Evolutionary conservation across 2,797 vertebrate genomes (phyloP).

Genomic region (Spinus olivaceus): DNA sequence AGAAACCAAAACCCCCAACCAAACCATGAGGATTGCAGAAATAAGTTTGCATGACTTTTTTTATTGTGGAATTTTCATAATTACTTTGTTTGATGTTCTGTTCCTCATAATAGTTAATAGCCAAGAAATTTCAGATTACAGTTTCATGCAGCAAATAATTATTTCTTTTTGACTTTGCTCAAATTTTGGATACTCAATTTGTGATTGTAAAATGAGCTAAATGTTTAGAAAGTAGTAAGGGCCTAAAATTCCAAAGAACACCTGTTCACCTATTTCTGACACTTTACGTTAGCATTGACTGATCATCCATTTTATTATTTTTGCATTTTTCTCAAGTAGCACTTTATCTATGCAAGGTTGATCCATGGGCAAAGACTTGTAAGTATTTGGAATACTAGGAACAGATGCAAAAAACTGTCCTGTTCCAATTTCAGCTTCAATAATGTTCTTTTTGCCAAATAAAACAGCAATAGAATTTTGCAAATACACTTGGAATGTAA

Average conservation of each 20-base stretch:
- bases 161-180: not conserved
- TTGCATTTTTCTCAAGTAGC: not conserved
- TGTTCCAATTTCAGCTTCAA: not conserved
- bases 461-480: not conserved
- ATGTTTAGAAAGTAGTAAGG: not conserved
- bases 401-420: fast-evolving
- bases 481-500: not conserved
- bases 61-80: not conserved
- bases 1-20: not conserved
- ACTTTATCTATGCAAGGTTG: not conserved
- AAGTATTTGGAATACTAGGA: not conserved
- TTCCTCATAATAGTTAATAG: not conserved
- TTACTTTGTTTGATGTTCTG: not conserved
- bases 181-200: not conserved
- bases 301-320: not conserved
- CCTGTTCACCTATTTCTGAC: not conserved
- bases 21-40: not conserved
- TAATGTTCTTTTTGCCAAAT: not conserved
- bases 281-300: not conserved
- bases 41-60: not conserved
- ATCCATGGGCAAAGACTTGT: not conserved
- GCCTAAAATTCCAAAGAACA: not conserved
- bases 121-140: not conserved
- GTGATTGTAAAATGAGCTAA: not conserved
- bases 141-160: not conserved